Evolutionary conservation across 2,888 invertebrate species (phyloP).

Genomic region (Mayetiola destructor): DNA sequence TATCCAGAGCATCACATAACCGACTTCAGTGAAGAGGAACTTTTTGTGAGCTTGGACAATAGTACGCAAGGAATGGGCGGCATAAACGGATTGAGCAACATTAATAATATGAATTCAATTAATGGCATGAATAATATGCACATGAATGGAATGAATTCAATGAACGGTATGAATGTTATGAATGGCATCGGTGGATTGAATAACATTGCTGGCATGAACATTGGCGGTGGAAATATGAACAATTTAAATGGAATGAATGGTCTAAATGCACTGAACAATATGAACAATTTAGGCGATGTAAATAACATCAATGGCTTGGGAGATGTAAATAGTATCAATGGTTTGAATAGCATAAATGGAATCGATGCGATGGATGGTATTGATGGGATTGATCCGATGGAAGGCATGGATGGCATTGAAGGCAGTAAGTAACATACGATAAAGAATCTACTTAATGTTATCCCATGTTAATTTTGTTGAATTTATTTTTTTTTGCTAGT

Average conservation of each 20-base stretch:
- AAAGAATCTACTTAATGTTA: too few species aligned
- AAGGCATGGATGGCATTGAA: too few species aligned
- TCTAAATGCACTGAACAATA: conserved; percentile 1
- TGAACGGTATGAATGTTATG: conserved; percentile 58
- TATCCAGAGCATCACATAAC: conserved; percentile 54
- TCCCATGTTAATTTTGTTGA: too few species aligned
- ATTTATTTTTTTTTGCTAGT: too few species aligned
- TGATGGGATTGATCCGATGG: neutral
- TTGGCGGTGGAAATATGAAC: neutral
- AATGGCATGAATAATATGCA: conserved; percentile 34
- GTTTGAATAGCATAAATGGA: neutral
- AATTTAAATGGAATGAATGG: conserved; percentile 5
- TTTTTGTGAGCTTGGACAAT: conserved; percentile 46
- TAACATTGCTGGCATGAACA: neutral
- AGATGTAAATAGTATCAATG: neutral
- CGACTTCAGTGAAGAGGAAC: conserved; percentile 50
- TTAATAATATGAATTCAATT: conserved; percentile 22
- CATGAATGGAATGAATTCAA: conserved; percentile 48
- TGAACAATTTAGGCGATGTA: neutral
- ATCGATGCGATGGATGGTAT: conserved; percentile 9
- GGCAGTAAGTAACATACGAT: too few species aligned
- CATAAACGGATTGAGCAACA: conserved; percentile 17
- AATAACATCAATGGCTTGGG: conserved; percentile 6
- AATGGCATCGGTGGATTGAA: conserved; percentile 45
- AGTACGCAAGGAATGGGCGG: conserved; percentile 29